Evolutionary conservation across 2,797 vertebrate genomes (phyloP), one percentile per base, ranked within the genome.

Genomic region (Phrynocephalus vlangalii): DNA sequence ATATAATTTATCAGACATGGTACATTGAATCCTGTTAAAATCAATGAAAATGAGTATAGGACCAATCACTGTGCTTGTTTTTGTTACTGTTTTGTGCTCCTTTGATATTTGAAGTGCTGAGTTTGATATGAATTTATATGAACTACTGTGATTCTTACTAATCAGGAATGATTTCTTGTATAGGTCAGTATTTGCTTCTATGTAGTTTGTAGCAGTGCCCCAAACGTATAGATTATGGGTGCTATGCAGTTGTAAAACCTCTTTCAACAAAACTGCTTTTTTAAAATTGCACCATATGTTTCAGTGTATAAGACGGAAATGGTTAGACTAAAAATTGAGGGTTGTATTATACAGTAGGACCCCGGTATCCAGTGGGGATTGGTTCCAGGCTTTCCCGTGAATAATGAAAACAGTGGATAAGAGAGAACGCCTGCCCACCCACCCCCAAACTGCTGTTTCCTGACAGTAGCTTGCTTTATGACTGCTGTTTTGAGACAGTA

Each of bases 11-110:
- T 93, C 89, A 91, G 89, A 28, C 88, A 70, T 11, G 83, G 87
- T 90, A 89, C 86, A 77, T 26, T 93, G 88, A 90, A 77, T 90
- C 75, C 88, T 68, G 52, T 38, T 92, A 91, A 87, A 91, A 91
- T 91, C 73, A n/a, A 10, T 81, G 86, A 92, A 94, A 94, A 89
- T 90, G 84, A 83, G 28, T 91, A 87, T 82, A 66, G 92, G 86
- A 77, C 91, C 91, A 5, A 91, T 92, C 82, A 80, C n/a, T 80
- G 18, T 78, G 78, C 89, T 88, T 79, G 66, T 79, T 75, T 63
- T 91, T 91, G 50, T 18, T 91, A 2, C 87, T 88, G 83, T 89
- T 28, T 85, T 81, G 86, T 88, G 66, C 87, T 93, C 88, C 89
- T 94, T 92, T 93, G 85, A 82, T 26, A 84, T 92, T 48, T 83